Percentiles rank a stretch among this genome's conserved stretches.
phyloP scores from a whole-genome alignment of 2,113 vertebrate species.

The Pteronura brasiliensis region DNA sequence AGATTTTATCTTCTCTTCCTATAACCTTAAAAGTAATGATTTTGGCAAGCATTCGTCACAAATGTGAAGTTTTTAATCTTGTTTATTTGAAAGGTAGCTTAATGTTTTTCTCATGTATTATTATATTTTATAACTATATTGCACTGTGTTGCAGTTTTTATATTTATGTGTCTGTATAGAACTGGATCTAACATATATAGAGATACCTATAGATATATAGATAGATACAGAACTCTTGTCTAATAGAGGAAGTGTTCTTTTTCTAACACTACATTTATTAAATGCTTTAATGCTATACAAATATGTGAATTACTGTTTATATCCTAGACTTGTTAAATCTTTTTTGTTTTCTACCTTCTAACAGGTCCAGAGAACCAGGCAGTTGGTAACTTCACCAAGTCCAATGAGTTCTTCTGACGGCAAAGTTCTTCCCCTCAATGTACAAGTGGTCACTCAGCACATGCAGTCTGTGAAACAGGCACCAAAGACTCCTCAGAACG shows the following conservation, averaged over 20 bases:
- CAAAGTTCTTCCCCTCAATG: conserved; percentile 95
- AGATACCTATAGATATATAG: neutral
- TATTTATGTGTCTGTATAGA: neutral
- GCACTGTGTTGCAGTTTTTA: neutral
- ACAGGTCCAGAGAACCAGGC: conserved; percentile 92
- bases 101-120: neutral
- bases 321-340: neutral
- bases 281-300: neutral
- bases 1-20: conserved; percentile 15
- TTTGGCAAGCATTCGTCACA: conserved; percentile 16
- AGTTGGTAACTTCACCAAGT: conserved; percentile 93
- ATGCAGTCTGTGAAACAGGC: conserved; percentile 93
- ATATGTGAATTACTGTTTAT: neutral
- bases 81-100: neutral
- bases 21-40: conserved; percentile 22
- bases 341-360: conserved; percentile 18
- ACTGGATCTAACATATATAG: neutral
- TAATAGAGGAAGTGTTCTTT: neutral
- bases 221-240: neutral
- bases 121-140: conserved; percentile 27
- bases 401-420: conserved; percentile 89
- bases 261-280: conserved; percentile 31
- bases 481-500: conserved; percentile 92
- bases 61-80: neutral
- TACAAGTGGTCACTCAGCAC: conserved; percentile 96